Conservation (phyloP, 1,140 invertebrate genomes). For the Xylocopa sonorina region DNA sequence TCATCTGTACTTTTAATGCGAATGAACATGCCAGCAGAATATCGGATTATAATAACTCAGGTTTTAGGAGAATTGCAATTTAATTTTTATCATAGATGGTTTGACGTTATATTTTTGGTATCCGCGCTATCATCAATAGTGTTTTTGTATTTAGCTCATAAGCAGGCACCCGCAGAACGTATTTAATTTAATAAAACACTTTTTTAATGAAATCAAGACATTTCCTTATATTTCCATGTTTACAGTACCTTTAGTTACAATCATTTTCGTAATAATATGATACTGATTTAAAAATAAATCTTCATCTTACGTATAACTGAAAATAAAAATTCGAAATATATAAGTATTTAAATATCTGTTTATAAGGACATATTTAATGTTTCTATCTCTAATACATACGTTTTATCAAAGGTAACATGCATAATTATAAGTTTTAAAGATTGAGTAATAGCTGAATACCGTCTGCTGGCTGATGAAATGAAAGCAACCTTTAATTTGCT, state of each 20-base stretch:
- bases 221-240: conserved; percentile 35
- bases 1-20: conserved; percentile 98
- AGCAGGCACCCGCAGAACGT: conserved; percentile 86
- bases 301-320: conserved; percentile 16
- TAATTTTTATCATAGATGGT: conserved; percentile 99
- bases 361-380: conserved; percentile 10
- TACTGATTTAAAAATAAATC: neutral
- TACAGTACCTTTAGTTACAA: neutral
- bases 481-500: conserved; percentile 27
- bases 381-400: conserved; percentile 30
- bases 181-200: conserved; percentile 66
- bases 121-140: conserved; percentile 97
- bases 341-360: conserved; percentile 34
- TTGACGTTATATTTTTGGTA: conserved; percentile 99
- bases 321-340: conserved; percentile 25
- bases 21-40: conserved; percentile 99
- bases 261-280: neutral
- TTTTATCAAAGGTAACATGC: conserved; percentile 36
- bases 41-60: conserved; percentile 98
- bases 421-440: conserved; percentile 37
- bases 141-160: conserved; percentile 97
- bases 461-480: conserved; percentile 2
- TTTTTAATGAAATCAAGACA: conserved; percentile 44
- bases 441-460: neutral
- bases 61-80: conserved; percentile 99